Evolutionary conservation across 2,797 vertebrate genomes (phyloP).

Genomic region (Balearica regulorum): DNA sequence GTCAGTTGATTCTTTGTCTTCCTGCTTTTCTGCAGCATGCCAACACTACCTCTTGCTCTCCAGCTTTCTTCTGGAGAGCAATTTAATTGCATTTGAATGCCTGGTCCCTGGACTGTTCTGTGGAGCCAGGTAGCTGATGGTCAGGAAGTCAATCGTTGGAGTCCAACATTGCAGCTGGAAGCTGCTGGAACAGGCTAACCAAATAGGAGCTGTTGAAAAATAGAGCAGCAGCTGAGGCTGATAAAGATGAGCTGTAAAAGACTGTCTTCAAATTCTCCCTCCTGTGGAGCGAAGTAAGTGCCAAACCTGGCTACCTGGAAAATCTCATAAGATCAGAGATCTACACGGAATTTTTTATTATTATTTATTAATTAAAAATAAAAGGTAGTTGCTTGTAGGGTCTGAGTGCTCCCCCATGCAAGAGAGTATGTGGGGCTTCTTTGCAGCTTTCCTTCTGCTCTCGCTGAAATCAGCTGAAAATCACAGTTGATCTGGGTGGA

Average conservation of each 20-base stretch:
- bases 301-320: background rate
- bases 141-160: slow-evolving; percentile 5
- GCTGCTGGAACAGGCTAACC: background rate
- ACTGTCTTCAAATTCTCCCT: background rate
- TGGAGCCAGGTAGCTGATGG: slow-evolving; percentile 37
- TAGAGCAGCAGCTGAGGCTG: background rate
- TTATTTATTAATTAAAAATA: background rate
- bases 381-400: background rate
- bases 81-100: slow-evolving; percentile 41
- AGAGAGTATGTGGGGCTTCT: background rate
- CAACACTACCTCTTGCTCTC: slow-evolving; percentile 24
- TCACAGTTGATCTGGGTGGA: slow-evolving; percentile 1
- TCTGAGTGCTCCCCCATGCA: background rate
- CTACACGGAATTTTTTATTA: background rate
- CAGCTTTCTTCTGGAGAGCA: slow-evolving; percentile 36
- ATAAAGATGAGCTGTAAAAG: background rate
- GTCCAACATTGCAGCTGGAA: slow-evolving; percentile 18
- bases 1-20: slow-evolving; percentile 40
- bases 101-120: slow-evolving; percentile 18
- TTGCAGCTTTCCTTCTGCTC: background rate
- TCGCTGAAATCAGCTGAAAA: background rate
- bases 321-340: background rate
- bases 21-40: slow-evolving; percentile 7
- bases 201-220: background rate
- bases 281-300: background rate